Percentiles rank a stretch among this genome's conserved stretches.
Evolutionary conservation across 23 tunicate genomes (phyloP).

Genomic region (Trididemnum clinides): DNA sequence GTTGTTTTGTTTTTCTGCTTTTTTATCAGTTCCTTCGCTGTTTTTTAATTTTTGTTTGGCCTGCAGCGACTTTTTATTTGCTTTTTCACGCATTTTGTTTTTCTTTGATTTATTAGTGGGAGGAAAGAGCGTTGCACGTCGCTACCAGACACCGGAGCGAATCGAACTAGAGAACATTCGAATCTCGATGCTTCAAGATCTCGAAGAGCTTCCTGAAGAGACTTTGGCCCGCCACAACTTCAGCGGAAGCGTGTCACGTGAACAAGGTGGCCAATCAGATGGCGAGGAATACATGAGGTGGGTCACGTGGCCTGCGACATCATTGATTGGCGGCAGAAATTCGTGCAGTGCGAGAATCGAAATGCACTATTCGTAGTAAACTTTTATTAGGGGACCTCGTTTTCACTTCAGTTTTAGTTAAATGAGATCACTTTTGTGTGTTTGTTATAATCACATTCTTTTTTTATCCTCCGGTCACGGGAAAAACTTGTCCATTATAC

Average conservation of each 20-base stretch:
- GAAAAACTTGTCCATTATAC: too few relatives aligned
- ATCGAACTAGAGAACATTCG: slow-evolving; percentile 69
- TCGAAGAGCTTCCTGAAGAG: slow-evolving; percentile 54
- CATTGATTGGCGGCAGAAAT: too few relatives aligned
- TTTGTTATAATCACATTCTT: too few relatives aligned
- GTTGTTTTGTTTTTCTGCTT: not conserved
- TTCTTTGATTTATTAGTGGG: not conserved
- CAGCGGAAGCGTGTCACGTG: slow-evolving; percentile 16
- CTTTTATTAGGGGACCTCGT: too few relatives aligned
- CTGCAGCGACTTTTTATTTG: not conserved
- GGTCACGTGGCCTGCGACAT: too few relatives aligned
- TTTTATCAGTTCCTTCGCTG: not conserved
- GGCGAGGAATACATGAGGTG: slow-evolving; percentile 50
- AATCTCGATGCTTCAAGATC: slow-evolving; percentile 38
- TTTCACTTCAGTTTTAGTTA: too few relatives aligned
- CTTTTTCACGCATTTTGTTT: not conserved
- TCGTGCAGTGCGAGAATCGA: too few relatives aligned
- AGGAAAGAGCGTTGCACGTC: not conserved
- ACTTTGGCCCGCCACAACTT: slow-evolving; percentile 45
- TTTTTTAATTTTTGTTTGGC: not conserved
- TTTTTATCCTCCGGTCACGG: too few relatives aligned
- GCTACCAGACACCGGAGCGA: slow-evolving; percentile 58
- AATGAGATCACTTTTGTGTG: too few relatives aligned
- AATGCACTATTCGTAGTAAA: too few relatives aligned
- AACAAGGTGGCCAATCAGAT: not conserved